A percentile compares a stretch with the other conserved stretches of the same genome.
Conservation (phyloP, 2,113 vertebrate genomes). For the Crotophaga sulcirostris region DNA sequence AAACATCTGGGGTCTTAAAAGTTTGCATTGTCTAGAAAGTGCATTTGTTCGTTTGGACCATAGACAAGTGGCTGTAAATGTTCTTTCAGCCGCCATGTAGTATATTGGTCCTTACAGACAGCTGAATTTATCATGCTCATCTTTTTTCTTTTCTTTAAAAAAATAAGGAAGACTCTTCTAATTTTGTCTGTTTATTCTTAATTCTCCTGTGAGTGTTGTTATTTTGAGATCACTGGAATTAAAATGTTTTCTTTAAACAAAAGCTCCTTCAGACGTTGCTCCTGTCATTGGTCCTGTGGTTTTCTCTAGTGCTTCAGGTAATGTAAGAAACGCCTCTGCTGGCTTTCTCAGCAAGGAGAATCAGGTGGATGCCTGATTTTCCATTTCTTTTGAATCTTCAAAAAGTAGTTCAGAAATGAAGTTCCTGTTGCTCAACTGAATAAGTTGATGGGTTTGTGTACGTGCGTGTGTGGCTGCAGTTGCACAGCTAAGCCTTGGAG, state of each 20-base stretch:
- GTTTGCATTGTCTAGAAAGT: neutral
- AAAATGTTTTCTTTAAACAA: neutral
- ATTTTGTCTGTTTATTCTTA: neutral
- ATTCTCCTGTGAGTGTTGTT: neutral
- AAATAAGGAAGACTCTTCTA: neutral
- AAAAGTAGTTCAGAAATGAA: neutral
- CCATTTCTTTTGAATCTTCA: neutral
- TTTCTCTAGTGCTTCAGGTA: neutral
- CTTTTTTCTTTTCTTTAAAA: neutral
- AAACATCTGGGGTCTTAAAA: neutral
- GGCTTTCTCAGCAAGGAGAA: neutral
- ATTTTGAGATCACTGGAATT: neutral
- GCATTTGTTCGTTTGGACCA: neutral
- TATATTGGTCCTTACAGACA: neutral
- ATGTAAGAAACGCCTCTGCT: too few relatives aligned
- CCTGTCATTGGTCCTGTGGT: rapidly evolving
- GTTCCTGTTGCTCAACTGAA: neutral
- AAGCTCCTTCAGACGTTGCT: neutral
- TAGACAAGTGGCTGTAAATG: neutral
- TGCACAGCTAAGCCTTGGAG: neutral
- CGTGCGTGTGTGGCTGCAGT: neutral
- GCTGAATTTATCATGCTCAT: neutral
- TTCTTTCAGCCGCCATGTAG: neutral
- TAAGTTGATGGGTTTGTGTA: neutral
- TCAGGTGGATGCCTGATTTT: neutral